Evolutionary conservation across 2,113 vertebrate species (phyloP), one percentile per base, ranked within the genome.

Genomic region (human): DNA sequence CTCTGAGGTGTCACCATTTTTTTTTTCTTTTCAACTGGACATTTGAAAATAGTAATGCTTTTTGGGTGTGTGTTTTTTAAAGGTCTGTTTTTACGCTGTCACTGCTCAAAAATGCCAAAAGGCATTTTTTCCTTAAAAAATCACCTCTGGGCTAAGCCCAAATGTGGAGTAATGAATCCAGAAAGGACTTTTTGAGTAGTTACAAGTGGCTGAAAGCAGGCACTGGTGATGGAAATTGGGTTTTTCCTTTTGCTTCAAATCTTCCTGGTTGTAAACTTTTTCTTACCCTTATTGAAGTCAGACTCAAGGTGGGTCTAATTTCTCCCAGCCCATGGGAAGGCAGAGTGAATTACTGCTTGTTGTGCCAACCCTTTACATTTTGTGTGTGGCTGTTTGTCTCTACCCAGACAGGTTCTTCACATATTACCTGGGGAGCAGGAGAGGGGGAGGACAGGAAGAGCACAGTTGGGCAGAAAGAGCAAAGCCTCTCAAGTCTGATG

Each of bases 111-210:
- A 98, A 97, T 97, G 98, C 97, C 97, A 97, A 96, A 98, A 98
- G 98, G 96, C 97, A 98, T 98, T 97, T 98, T 98, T 98, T 98
- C 98, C 98, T 98, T 98, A 95, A 98, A 98, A 98, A 98, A 98
- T 98, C 98, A 98, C 97, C 96, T 97, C 96, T 98, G 98, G 98
- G 96, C 81, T 89, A 32, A 96, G 75, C 97, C 96, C 97, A 97
- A 89, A 76, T 68, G 87, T 95, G 92, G 97, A 96, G 97, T 97
- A 90, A 96, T 93, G 76, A 92, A 90, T 94, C 92, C 89, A 98
- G 97, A 97, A 92, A 96, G 95, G 82, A 94, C 95, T 96, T 97
- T 97, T 57, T 95, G 96, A 97, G 85, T 43, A 68, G 89, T 93
- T 95, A 66, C 57, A 89, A 97, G 89, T 88, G 86, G 81, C 85